These are phyloP conservation scores for Andrena bicolor DNA, from an alignment of 2,888 invertebrate genomes.

Conservation along the genomic window DNA sequence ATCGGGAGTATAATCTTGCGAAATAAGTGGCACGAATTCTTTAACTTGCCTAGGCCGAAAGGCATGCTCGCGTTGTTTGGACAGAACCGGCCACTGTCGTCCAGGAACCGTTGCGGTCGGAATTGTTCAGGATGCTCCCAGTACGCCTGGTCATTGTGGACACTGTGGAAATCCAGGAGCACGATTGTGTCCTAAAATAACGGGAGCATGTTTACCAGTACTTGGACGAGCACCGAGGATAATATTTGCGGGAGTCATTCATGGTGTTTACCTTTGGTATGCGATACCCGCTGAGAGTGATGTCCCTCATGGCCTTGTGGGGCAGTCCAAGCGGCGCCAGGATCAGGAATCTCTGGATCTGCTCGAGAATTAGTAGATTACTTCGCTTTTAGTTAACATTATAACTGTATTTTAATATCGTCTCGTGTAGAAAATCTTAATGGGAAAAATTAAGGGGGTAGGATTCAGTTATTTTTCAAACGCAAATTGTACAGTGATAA, in stretches of 20 bases:
- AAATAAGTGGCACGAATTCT: no score
- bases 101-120: conserved; percentile 89
- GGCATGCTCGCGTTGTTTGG: conserved; percentile 87
- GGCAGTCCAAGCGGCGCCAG: conserved; percentile 87
- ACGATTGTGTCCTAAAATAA: conserved; percentile 87
- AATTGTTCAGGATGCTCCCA: conserved; percentile 89
- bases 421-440: no score
- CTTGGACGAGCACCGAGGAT: neutral
- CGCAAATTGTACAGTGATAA: no score
- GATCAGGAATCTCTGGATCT: conserved; percentile 86
- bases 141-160: conserved; percentile 87
- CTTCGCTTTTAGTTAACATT: neutral
- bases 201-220: neutral
- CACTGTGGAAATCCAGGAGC: conserved; percentile 87
- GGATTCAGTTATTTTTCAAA: no score
- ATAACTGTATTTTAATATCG: no score
- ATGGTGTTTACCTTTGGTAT: conserved; percentile 85
- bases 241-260: neutral
- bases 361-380: conserved; percentile 84
- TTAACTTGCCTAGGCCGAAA: conserved; percentile 88
- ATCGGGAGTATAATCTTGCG: no score
- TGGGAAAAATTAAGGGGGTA: no score
- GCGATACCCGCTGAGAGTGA: conserved; percentile 84
- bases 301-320: conserved; percentile 85
- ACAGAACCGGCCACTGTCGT: conserved; percentile 86